Base-by-base conservation (phyloP, 1,140 invertebrate species). In the Diachasma alloeum region DNA sequence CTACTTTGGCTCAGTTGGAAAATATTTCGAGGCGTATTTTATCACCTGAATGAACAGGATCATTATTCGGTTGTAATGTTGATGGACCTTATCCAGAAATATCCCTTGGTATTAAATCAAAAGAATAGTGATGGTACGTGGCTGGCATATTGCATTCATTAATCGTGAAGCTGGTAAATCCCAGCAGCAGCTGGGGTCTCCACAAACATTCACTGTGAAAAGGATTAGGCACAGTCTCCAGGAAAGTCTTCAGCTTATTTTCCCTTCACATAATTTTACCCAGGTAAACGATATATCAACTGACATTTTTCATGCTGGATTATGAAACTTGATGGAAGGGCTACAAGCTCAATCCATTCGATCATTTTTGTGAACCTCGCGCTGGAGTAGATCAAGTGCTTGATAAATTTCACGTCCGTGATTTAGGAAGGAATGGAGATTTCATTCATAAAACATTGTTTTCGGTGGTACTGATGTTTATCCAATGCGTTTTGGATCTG, bases 151-250 rank as follows among this genome's bases (percentile, higher is more conserved):
- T 22, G 81, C 82, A 83, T 84, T 85, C 83, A 84, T 85, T 86
- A 85, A 86, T 85, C 83, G 83, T 82, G 83, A 83, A 82, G 81
- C 82, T 83, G 79, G 81, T 79, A 85, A 84, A 85, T 84, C 82
- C 81, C 79, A 56, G 42, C 77, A 77, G 76, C 84, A 84, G 81
- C 84, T 85, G 84, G 2, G 80, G 81, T 11, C 71, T 81, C 80
- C 31, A 56, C 13, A 42, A 10, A 37, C 31, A 63, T 63, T 63
- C 13, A 13, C 59, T 26, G 59, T 24, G 22, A 31, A 63, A 63
- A 63, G 59, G 59, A 63, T 63, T 63, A 63, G 59, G 59, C 24
- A 19, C 17, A 13, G 59, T 19, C 48, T 53, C 44, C 44, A 46
- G 13, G 48, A 53, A 53, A 22, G 39, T 72, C 44, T 53, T 72